These are phyloP conservation scores for Cheirogaleus medius DNA, from an alignment of 2,113 vertebrate genomes.

Conservation along the genomic window DNA sequence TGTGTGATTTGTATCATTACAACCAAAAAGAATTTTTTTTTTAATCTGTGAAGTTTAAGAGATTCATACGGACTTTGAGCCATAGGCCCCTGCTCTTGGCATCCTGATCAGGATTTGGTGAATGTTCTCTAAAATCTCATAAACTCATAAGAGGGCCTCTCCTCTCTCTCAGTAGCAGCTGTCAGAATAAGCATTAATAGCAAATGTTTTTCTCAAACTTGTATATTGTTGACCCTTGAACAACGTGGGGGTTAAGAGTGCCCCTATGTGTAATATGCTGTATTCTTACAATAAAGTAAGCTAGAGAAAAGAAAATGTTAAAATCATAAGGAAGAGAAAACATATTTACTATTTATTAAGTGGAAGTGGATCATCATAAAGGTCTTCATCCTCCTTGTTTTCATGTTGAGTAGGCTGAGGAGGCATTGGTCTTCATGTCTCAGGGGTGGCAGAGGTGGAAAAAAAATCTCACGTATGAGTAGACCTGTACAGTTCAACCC, in stretches of 20 bases:
- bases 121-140: background rate
- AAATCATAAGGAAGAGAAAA: background rate
- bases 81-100: background rate
- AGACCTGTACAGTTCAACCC: background rate
- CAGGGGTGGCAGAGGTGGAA: background rate
- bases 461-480: background rate
- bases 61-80: background rate
- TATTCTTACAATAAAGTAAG: background rate
- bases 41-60: background rate
- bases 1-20: background rate
- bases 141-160: background rate
- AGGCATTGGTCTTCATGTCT: background rate
- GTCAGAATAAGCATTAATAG: background rate
- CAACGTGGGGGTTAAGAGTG: background rate
- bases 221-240: background rate
- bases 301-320: background rate
- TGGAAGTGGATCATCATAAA: background rate
- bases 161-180: background rate
- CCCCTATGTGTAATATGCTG: too few species aligned
- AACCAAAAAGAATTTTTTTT: conserved; percentile 48
- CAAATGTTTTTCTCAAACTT: background rate
- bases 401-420: background rate
- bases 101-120: background rate
- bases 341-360: background rate
- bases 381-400: background rate